Evolutionary conservation across 2,797 vertebrate species (phyloP).

Genomic region (Sparidentex hasta): DNA sequence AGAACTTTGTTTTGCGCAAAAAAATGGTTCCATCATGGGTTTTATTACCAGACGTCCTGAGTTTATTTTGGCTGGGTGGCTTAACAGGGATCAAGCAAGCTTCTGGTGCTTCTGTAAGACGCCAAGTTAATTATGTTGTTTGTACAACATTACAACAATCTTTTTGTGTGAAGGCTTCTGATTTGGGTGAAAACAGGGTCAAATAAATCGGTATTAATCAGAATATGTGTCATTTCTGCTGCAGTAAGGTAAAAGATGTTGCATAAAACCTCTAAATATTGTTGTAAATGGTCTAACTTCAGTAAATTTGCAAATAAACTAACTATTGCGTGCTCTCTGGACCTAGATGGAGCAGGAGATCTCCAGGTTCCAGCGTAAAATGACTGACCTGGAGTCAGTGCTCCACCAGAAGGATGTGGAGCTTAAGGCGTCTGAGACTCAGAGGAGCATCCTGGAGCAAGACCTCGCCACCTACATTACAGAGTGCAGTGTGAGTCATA

Average conservation of each 20-base stretch:
- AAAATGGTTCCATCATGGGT: slow-evolving; percentile 16
- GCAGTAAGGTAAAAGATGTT: neutral
- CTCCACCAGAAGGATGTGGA: slow-evolving; percentile 99
- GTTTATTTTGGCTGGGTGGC: slow-evolving; percentile 51
- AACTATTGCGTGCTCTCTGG: slow-evolving; percentile 14
- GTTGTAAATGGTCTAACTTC: neutral
- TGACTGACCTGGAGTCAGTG: slow-evolving; percentile 99
- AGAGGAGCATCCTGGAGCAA: slow-evolving; percentile 97
- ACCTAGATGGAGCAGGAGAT: slow-evolving; percentile 99
- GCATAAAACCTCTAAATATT: neutral
- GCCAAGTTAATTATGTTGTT: slow-evolving; percentile 54
- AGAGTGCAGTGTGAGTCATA: slow-evolving; percentile 96
- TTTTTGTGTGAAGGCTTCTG: slow-evolving; percentile 6
- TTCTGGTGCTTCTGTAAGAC: slow-evolving; percentile 54
- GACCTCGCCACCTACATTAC: slow-evolving; percentile 99
- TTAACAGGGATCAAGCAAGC: slow-evolving; percentile 57
- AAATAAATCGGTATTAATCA: neutral
- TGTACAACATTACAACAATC: slow-evolving; percentile 18
- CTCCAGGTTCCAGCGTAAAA: slow-evolving; percentile 98
- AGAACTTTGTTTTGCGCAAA: slow-evolving; percentile 24
- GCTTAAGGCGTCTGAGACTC: slow-evolving; percentile 98
- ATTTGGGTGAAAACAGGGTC: neutral
- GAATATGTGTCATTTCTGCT: neutral
- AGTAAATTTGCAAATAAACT: neutral
- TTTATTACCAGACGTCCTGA: slow-evolving; percentile 53